A percentile compares a stretch with the other conserved stretches of the same genome.
Conservation (phyloP, 2,797 vertebrate genomes). For the Trachurus trachurus region DNA sequence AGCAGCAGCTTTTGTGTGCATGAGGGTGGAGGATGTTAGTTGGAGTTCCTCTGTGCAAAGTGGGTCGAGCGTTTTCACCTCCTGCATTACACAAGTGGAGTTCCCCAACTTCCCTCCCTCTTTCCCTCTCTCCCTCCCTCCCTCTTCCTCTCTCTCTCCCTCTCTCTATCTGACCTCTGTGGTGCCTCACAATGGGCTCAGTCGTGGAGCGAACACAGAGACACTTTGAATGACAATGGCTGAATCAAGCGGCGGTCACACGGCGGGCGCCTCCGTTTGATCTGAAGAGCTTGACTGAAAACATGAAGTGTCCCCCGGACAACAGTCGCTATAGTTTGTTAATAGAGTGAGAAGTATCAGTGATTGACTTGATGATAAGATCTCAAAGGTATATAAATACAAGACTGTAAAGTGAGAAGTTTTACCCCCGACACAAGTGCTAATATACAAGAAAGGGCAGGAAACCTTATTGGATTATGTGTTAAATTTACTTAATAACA, state of each 20-base stretch:
- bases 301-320: background rate
- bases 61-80: background rate
- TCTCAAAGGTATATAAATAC: background rate
- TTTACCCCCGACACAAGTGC: background rate
- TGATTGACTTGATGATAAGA: constrained; percentile 12
- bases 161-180: constrained; percentile 13
- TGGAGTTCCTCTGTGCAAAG: constrained; percentile 17
- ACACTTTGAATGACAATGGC: constrained; percentile 54
- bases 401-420: background rate
- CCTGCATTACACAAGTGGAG: constrained; percentile 8
- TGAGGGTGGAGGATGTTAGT: background rate
- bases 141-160: background rate
- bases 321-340: constrained; percentile 33
- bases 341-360: constrained; percentile 49
- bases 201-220: constrained; percentile 22
- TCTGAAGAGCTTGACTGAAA: constrained; percentile 13
- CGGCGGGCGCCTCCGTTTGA: background rate
- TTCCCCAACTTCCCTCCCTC: background rate
- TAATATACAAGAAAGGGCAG: background rate
- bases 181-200: constrained; percentile 29
- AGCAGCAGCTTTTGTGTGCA: background rate
- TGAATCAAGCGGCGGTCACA: constrained; percentile 35
- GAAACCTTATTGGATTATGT: background rate
- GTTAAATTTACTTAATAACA: too few species aligned
- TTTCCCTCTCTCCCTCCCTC: background rate